A percentile compares a stretch with the other conserved stretches of the same genome.
Conservation (phyloP, 2,113 vertebrate species). For the Malurus alboscapulatus region DNA sequence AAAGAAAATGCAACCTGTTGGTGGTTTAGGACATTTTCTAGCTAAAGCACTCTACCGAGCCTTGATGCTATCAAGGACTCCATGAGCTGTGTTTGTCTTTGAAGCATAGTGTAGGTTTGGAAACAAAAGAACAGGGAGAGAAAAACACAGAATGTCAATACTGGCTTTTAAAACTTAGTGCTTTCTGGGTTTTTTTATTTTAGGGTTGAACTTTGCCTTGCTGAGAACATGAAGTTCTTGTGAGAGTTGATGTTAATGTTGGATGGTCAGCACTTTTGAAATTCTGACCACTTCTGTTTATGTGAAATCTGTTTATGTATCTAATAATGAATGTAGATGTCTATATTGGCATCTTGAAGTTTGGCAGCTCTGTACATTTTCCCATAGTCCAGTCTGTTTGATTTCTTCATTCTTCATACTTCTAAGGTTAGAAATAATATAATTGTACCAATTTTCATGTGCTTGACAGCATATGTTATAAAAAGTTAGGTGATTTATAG, state of each 20-base stretch:
- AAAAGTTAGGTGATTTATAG: background rate
- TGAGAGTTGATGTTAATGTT: background rate
- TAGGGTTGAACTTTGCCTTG: background rate
- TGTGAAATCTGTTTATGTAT: background rate
- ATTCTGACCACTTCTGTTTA: background rate
- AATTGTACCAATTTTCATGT: background rate
- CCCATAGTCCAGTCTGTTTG: background rate
- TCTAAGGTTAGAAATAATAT: background rate
- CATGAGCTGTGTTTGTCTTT: background rate
- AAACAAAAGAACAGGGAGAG: background rate
- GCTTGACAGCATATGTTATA: background rate
- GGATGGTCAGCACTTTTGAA: background rate
- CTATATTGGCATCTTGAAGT: background rate
- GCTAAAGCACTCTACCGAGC: background rate
- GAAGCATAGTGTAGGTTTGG: background rate
- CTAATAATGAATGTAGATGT: background rate
- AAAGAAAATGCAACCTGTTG: background rate
- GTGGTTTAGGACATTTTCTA: background rate
- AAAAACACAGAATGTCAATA: background rate
- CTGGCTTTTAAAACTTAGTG: background rate
- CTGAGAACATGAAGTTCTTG: background rate
- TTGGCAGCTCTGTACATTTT: background rate
- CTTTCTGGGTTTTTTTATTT: background rate
- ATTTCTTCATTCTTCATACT: background rate
- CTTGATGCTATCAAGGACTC: background rate